These are phyloP conservation scores for Stegostoma tigrinum DNA, from an alignment of 2,113 vertebrate genomes.

Conservation along the genomic window DNA sequence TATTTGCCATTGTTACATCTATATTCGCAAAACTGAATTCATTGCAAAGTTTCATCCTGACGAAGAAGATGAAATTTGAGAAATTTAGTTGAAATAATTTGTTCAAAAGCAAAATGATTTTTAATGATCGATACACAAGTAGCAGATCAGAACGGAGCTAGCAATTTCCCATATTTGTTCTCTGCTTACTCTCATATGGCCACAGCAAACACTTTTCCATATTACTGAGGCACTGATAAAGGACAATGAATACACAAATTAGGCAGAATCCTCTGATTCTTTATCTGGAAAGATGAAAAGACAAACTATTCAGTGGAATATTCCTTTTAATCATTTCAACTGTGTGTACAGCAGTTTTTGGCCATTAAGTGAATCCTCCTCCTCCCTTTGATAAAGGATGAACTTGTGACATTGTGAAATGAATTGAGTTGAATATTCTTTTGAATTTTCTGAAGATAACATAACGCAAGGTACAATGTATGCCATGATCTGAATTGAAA, in stretches of 20 bases:
- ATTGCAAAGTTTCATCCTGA: neutral
- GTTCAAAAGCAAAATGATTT: neutral
- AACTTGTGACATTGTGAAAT: neutral
- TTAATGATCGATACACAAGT: neutral
- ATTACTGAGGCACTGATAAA: neutral
- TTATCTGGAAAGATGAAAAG: neutral
- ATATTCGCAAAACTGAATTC: neutral
- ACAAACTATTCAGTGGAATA: neutral
- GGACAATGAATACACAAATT: neutral
- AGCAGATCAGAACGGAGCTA: neutral
- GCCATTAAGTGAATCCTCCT: neutral
- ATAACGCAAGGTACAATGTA: neutral
- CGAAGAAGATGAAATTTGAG: neutral
- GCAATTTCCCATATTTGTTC: neutral
- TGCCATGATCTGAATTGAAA: neutral
- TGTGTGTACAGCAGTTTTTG: neutral
- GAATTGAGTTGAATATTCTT: neutral
- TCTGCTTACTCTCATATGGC: neutral
- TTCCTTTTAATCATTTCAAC: neutral
- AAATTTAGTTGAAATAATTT: neutral
- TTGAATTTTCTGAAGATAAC: neutral
- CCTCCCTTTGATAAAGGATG: neutral
- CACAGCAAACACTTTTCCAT: neutral
- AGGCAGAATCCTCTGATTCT: neutral
- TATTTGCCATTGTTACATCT: neutral